Conservation (phyloP, 2,113 vertebrate species). For the Deroptyus accipitrinus region DNA sequence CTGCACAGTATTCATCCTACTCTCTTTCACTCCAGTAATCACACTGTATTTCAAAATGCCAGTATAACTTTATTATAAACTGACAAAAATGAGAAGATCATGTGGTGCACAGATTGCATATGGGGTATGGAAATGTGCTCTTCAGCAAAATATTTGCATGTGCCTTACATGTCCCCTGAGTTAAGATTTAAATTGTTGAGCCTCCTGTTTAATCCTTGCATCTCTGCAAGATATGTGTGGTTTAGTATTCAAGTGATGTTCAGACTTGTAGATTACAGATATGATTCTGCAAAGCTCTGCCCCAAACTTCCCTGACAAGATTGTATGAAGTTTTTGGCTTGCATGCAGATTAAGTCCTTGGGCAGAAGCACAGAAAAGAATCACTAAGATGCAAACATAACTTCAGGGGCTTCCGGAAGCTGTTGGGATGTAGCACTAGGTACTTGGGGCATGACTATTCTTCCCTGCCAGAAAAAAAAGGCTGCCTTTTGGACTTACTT, state of each 20-base stretch:
- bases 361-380: not conserved
- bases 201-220: not conserved
- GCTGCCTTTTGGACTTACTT: not conserved
- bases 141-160: constrained; percentile 30
- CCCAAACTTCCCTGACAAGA: not conserved
- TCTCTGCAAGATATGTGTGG: not conserved
- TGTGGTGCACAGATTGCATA: not conserved
- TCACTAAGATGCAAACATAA: not conserved
- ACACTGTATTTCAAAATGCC: not conserved
- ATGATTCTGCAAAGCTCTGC: not conserved
- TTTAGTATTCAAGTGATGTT: constrained; percentile 18
- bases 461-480: not conserved
- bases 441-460: not conserved
- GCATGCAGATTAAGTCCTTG: not conserved
- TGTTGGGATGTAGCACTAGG: not conserved
- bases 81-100: not conserved
- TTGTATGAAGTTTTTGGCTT: not conserved
- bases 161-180: not conserved
- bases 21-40: constrained; percentile 9
- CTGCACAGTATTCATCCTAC: not conserved
- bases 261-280: not conserved
- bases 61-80: not conserved
- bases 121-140: not conserved
- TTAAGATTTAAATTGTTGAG: not conserved
- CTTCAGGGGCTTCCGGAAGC: not conserved